Percentiles rank a stretch among this genome's conserved stretches.
These are phyloP conservation scores for Drosophila paulistorum DNA, from an alignment of 1,140 invertebrate genomes.

Conservation along the genomic window DNA sequence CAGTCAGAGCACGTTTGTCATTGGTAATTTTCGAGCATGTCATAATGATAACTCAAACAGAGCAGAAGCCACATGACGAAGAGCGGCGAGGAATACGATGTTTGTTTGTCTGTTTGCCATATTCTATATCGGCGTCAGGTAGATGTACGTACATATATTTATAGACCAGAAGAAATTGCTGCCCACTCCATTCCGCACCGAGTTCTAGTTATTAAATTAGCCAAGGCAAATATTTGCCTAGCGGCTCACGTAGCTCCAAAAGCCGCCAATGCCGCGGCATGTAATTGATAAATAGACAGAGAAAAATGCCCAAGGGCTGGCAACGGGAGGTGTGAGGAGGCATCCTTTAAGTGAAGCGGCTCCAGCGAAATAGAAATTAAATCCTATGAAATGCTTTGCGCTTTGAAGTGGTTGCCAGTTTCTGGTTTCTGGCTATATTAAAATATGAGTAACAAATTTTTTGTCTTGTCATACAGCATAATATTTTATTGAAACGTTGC, in stretches of 20 bases:
- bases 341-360: conserved; percentile 6
- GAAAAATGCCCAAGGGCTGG: background rate
- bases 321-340: too few species aligned
- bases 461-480: conserved; percentile 28
- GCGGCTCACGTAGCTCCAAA: conserved; percentile 42
- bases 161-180: conserved; percentile 30
- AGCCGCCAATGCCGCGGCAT: conserved; percentile 26
- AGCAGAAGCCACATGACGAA: conserved; percentile 33
- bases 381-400: conserved; percentile 26
- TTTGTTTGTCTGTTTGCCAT: background rate
- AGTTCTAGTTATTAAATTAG: conserved; percentile 62
- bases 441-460: conserved; percentile 24
- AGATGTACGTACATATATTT: conserved; percentile 48
- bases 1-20: conserved; percentile 74
- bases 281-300: conserved; percentile 42
- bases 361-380: conserved; percentile 36
- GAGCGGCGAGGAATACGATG: background rate
- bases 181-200: conserved; percentile 17
- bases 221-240: conserved; percentile 46
- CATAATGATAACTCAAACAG: conserved; percentile 79
- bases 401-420: conserved; percentile 43
- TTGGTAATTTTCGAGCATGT: conserved; percentile 79
- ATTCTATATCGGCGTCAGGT: background rate
- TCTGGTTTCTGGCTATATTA: background rate
- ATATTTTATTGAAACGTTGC: conserved; percentile 15